Evolutionary conservation across 1,140 invertebrate species (phyloP), one percentile per base, ranked within the genome.

Genomic region (Aplysia californica): DNA sequence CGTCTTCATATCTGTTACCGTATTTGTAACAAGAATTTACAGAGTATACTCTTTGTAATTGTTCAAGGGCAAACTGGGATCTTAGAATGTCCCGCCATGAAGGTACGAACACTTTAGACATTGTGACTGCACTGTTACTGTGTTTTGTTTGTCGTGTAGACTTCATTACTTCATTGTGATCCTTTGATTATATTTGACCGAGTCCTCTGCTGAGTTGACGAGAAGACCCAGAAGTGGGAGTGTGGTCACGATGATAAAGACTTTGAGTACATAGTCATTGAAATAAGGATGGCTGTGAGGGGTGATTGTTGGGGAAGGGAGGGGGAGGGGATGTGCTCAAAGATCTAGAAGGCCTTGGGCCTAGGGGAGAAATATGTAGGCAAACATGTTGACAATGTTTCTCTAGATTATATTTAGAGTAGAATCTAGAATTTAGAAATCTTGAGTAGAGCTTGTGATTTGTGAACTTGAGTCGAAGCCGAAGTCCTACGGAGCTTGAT

Each of bases 51-150:
- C 33, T 1, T 61, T 58, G 61, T 61, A 21, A 29, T 55, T 64
- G 33, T 35, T 31, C 67, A 36, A 39, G 56, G 66, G 44, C 20
- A 21, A 59, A 31, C 71, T 55, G 21, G 67, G 31, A 69, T 20
- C 56, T 66, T 81, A 86, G 93, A 93, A 94, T 94, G 94, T 94
- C 93, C 93, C 93, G 93, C 92, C 94, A 94, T 93, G 93, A 94
- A 93, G 94, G 94, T 94, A 92, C 91, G 92, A 91, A 56, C 31
- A 21, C 20, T 15, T 77, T n/a, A 26, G 39, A 38, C 26, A 18
- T 15, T 29, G 10, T 21, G 6, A 61, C 5, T 21, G 21, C 50
- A 26, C 44, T 76, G 44, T 59, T 50, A 21, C 21, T 15, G 31
- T 6, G 6, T 6, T 26, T 61, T 50, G n/a, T 69, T 61, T 15